Evolutionary conservation across 1,140 invertebrate genomes (phyloP).

Genomic region (Sminthurinus signatus): DNA sequence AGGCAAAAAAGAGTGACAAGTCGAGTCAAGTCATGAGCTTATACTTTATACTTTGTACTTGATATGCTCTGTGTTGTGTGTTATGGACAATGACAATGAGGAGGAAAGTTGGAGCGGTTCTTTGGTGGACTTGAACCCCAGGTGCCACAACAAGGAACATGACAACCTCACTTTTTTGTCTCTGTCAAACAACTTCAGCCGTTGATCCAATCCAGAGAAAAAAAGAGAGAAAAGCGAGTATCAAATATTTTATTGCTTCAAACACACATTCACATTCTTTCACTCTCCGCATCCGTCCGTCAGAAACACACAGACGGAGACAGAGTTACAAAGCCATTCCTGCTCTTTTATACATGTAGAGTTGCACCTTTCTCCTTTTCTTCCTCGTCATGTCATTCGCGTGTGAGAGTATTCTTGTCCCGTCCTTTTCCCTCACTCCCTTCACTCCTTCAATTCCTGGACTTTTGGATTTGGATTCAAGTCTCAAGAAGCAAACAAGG

Average conservation of each 20-base stretch:
- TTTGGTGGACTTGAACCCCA: conserved; percentile 6
- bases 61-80: too few relatives aligned
- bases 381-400: not conserved
- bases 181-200: conserved; percentile 12
- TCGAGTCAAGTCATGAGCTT: too few relatives aligned
- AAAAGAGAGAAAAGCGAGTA: not conserved
- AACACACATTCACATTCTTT: not conserved
- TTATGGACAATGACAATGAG: too few relatives aligned
- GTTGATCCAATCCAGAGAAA: conserved; percentile 8
- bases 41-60: too few relatives aligned
- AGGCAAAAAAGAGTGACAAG: too few relatives aligned
- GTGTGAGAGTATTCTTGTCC: too few relatives aligned
- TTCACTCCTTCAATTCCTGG: too few relatives aligned
- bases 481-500: too few relatives aligned
- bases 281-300: not conserved
- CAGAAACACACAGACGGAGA: not conserved
- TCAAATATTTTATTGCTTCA: conserved; percentile 12
- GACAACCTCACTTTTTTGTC: conserved; percentile 14
- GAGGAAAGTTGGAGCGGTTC: too few relatives aligned
- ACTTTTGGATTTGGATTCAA: too few relatives aligned
- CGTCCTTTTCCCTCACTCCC: too few relatives aligned
- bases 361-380: not conserved
- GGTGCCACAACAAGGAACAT: conserved; percentile 4
- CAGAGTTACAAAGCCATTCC: not conserved
- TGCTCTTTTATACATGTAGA: not conserved